Conservation (phyloP, 64 coral and sea anemone species). For the Montipora foliosa region DNA sequence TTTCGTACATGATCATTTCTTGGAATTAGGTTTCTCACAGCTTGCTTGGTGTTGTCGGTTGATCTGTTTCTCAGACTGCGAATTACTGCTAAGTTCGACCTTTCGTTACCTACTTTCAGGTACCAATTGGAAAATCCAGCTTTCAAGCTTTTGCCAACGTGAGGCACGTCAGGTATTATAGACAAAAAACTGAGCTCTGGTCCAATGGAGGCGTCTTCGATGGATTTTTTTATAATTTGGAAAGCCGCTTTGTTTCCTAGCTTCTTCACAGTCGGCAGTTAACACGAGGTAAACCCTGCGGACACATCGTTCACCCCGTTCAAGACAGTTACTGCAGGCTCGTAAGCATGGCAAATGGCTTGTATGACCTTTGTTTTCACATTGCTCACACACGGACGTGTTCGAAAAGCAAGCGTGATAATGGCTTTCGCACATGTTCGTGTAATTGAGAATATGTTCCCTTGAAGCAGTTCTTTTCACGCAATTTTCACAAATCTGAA, state of each 20-base stretch:
- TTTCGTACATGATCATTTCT: slow-evolving; percentile 41
- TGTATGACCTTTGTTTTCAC: slow-evolving; percentile 21
- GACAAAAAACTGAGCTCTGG: slow-evolving; percentile 17
- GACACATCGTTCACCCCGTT: slow-evolving; percentile 20
- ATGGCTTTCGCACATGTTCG: slow-evolving; percentile 8
- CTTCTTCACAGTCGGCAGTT: slow-evolving; percentile 36
- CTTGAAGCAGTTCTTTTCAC: background rate
- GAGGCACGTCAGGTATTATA: slow-evolving; percentile 23
- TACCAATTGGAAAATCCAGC: slow-evolving; percentile 55
- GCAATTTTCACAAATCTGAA: slow-evolving; percentile 31
- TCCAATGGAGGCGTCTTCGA: background rate
- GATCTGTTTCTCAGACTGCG: slow-evolving; percentile 15
- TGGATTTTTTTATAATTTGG: no score
- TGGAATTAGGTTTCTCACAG: slow-evolving; percentile 33
- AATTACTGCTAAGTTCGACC: slow-evolving; percentile 26
- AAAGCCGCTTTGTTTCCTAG: slow-evolving; percentile 5
- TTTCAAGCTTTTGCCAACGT: slow-evolving; percentile 53
- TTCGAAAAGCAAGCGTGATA: slow-evolving; percentile 8
- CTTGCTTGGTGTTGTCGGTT: background rate
- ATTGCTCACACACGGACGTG: slow-evolving; percentile 30
- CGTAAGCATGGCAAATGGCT: slow-evolving; percentile 55
- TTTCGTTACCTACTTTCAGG: slow-evolving; percentile 18
- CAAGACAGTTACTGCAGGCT: slow-evolving; percentile 54
- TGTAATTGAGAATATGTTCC: slow-evolving; percentile 45
- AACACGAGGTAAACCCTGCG: slow-evolving; percentile 21